These are phyloP conservation scores for Clarias laeviceps DNA, from an alignment of 2,797 vertebrate genomes.

Conservation along the genomic window DNA sequence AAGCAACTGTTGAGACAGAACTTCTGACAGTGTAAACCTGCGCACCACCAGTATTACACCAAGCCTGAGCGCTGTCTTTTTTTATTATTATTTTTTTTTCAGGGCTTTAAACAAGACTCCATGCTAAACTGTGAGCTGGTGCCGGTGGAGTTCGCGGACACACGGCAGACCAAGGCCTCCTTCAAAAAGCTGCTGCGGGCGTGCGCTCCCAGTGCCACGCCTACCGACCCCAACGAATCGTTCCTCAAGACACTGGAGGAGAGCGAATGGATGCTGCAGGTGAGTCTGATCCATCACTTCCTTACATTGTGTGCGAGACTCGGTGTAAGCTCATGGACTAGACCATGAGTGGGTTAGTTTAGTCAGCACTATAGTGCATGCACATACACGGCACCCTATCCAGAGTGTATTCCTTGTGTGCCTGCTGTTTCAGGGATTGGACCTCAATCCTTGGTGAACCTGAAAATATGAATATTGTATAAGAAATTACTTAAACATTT, in stretches of 20 bases:
- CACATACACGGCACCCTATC: not conserved
- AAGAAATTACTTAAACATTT: not conserved
- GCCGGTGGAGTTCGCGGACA: conserved; percentile 92
- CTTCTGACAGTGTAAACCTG: not conserved
- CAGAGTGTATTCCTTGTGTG: not conserved
- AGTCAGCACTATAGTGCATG: not conserved
- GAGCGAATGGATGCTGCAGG: conserved; percentile 96
- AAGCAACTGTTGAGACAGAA: not conserved
- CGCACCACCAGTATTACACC: not conserved
- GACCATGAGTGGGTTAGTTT: not conserved
- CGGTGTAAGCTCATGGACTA: not conserved
- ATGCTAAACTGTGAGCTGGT: conserved; percentile 95
- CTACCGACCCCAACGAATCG: conserved; percentile 84
- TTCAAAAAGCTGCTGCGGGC: conserved; percentile 96
- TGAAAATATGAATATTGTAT: not conserved
- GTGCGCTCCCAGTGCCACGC: conserved; percentile 87
- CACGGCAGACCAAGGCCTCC: conserved; percentile 90
- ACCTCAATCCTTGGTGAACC: not conserved
- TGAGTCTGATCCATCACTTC: conserved; percentile 59
- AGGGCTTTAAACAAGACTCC: conserved; percentile 93
- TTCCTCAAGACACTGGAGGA: conserved; percentile 93
- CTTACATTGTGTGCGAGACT: not conserved
- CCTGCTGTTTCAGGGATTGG: not conserved
- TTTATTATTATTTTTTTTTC: conserved; percentile 22
- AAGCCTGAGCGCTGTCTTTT: not conserved